phyloP scores from a whole-genome alignment of 1,140 invertebrate genomes.

The Drosophila bipectinata region DNA sequence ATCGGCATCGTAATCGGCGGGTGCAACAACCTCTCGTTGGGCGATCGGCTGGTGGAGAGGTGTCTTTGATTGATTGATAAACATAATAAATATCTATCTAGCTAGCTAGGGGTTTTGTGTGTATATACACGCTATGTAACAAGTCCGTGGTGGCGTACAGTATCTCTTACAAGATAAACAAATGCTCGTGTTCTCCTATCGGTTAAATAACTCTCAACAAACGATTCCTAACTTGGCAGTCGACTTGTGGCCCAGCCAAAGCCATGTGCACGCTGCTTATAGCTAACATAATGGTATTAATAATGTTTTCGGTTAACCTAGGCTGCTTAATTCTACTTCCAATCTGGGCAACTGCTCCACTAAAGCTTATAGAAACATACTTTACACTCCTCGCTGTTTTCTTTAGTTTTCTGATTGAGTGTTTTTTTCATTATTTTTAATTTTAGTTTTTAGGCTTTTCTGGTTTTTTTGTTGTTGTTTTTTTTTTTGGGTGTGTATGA shows the following conservation, averaged over 20 bases:
- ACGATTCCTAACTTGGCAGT: slow-evolving; percentile 72
- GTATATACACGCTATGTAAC: slow-evolving; percentile 58
- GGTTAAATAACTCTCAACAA: slow-evolving; percentile 47
- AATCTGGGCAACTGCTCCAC: slow-evolving; percentile 16
- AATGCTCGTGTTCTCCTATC: slow-evolving; percentile 50
- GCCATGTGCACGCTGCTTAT: slow-evolving; percentile 73
- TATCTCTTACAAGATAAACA: slow-evolving; percentile 66
- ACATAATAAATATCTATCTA: slow-evolving; percentile 59
- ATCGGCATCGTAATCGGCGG: neutral
- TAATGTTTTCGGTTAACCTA: slow-evolving; percentile 48
- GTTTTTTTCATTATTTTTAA: neutral
- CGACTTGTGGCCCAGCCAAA: slow-evolving; percentile 80
- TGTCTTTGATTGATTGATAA: slow-evolving; percentile 39
- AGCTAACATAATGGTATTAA: slow-evolving; percentile 50
- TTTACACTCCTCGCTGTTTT: slow-evolving; percentile 40
- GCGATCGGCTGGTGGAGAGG: slow-evolving; percentile 9
- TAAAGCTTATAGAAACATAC: slow-evolving; percentile 58
- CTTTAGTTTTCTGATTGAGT: slow-evolving; percentile 19
- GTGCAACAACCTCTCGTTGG: slow-evolving; percentile 41
- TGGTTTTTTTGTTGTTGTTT: neutral
- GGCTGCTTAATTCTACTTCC: slow-evolving; percentile 25
- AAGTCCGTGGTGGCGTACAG: slow-evolving; percentile 51
- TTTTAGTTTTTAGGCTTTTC: neutral
- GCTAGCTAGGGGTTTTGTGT: slow-evolving; percentile 48
- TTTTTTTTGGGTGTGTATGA: slow-evolving; percentile 18